phyloP scores from a whole-genome alignment of 2,888 invertebrate genomes.

The Trichogramma dendrolimi region DNA sequence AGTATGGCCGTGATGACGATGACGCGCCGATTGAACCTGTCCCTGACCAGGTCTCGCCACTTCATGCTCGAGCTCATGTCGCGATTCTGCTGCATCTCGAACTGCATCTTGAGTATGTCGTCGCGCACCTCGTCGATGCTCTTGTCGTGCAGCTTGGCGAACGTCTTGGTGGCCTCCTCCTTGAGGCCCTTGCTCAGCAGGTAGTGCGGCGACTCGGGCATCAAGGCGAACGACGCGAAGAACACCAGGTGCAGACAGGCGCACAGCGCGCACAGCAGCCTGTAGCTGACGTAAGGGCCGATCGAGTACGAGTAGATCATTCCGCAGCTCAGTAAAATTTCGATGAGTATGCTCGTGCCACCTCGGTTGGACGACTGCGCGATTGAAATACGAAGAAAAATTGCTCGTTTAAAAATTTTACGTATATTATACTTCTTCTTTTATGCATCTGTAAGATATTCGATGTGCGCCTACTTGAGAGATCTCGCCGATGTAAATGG shows the following conservation, averaged over 20 bases:
- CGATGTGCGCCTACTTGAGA: slow-evolving; percentile 59
- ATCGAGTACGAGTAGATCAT: slow-evolving; percentile 66
- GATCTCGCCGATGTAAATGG: slow-evolving; percentile 85
- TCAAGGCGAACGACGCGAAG: slow-evolving; percentile 60
- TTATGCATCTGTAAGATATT: not conserved
- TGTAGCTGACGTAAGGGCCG: slow-evolving; percentile 69
- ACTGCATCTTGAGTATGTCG: slow-evolving; percentile 54
- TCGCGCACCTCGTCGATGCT: slow-evolving; percentile 59
- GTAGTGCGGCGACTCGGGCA: slow-evolving; percentile 80
- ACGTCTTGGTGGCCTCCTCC: slow-evolving; percentile 61
- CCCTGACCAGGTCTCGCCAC: slow-evolving; percentile 59
- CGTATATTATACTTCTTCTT: too few relatives aligned
- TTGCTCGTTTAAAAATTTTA: not conserved
- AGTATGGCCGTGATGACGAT: slow-evolving; percentile 70
- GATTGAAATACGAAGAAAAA: not conserved
- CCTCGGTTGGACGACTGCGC: slow-evolving; percentile 70
- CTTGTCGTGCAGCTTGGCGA: slow-evolving; percentile 65
- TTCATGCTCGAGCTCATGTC: slow-evolving; percentile 42
- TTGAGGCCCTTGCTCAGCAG: slow-evolving; percentile 59
- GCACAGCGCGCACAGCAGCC: slow-evolving; percentile 62
- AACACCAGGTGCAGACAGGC: slow-evolving; percentile 61
- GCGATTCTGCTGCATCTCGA: slow-evolving; percentile 33
- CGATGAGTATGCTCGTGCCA: slow-evolving; percentile 74
- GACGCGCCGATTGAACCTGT: slow-evolving; percentile 69
- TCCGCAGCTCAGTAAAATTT: slow-evolving; percentile 67